Base-by-base conservation (phyloP, 35 echinoderm and acorn worm genomes). In the Amphiura filiformis region DNA sequence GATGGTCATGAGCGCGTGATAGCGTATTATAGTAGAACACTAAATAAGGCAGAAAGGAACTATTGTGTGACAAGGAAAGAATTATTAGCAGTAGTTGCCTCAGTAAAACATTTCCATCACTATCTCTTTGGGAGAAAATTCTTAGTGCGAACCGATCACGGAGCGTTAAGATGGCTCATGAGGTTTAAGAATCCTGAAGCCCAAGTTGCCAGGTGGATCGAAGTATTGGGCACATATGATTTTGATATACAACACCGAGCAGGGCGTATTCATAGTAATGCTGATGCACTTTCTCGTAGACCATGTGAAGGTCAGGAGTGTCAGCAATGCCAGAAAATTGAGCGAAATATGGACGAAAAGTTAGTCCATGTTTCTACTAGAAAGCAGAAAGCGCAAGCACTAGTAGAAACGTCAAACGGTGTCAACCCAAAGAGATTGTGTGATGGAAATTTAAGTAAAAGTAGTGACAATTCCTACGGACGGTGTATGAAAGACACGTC, bases 61-160 rank as follows among this genome's bases (percentile, higher is more conserved):
- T 90, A 90, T 28, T 86, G 87, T 39, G 83, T 86, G 0, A 90
- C 83, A 14, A 22, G 34, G 11, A 80, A 80, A 37, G 87, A 94
- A 61, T 37, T 94, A 32, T 76, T 90, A 1, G 47, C 92, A 39
- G 87, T 94, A 0, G 84, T 90, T 1, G 70, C 17, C 11, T 56
- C 39, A 39, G 61, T 94, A 4, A 79, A 81, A 37, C 57, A 89
- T 38, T 94, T 89, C 77, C 40, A 76, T 0, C 92, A 94, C 61
- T 84, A 93, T 82, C 75, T 93, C 0, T 38, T 80, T 22, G 92
- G 87, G 23, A 78, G 30, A 0, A 33, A 75, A 23, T 90, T 94
- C 57, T 13, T 86, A 22, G 31, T 94, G 1, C 36, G 88, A 32
- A 87, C 92, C 0, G 92, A 93, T 36, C 92, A 93, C 75, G 77